Conservation (phyloP, 2,888 invertebrate species). For the Linnaemya tessellans region DNA sequence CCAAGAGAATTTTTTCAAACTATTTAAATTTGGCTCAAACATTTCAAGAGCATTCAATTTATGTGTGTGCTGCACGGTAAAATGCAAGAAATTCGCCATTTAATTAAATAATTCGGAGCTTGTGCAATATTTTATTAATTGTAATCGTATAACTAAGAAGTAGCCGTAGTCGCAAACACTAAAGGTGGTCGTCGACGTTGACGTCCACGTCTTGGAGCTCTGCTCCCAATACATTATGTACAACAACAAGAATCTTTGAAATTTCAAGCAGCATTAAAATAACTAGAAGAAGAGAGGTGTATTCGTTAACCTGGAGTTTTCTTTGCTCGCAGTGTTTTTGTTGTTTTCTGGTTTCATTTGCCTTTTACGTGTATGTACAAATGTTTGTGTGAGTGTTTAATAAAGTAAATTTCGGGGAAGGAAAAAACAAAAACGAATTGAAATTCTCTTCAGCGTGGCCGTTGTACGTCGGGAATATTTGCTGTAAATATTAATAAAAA, state of each 20-base stretch:
- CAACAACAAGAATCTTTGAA: conserved; percentile 36
- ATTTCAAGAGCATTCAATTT: neutral
- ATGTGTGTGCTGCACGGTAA: neutral
- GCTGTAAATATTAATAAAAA: conserved; percentile 4
- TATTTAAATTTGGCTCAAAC: neutral
- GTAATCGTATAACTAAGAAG: conserved; percentile 9
- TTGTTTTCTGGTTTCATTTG: neutral
- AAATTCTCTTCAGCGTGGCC: conserved; percentile 10
- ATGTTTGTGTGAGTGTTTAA: conserved; percentile 30
- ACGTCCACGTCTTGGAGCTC: conserved; percentile 24
- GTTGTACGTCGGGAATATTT: conserved; percentile 9
- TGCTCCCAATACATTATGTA: conserved; percentile 36
- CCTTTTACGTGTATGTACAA: neutral
- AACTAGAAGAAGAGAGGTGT: conserved; percentile 33
- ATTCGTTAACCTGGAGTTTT: conserved; percentile 54
- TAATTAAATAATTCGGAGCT: conserved; percentile 22
- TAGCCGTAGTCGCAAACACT: conserved; percentile 26
- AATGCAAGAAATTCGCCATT: conserved; percentile 44
- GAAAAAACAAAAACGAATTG: conserved; percentile 25
- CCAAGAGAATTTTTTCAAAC: conserved; percentile 8
- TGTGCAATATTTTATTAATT: conserved; percentile 28
- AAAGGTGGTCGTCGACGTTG: conserved; percentile 6
- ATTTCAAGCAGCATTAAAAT: conserved; percentile 7
- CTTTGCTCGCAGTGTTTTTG: conserved; percentile 19
- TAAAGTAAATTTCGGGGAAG: conserved; percentile 35